These are phyloP conservation scores for Pteronotus mesoamericanus DNA, from an alignment of 2,797 vertebrate species.

Conservation along the genomic window DNA sequence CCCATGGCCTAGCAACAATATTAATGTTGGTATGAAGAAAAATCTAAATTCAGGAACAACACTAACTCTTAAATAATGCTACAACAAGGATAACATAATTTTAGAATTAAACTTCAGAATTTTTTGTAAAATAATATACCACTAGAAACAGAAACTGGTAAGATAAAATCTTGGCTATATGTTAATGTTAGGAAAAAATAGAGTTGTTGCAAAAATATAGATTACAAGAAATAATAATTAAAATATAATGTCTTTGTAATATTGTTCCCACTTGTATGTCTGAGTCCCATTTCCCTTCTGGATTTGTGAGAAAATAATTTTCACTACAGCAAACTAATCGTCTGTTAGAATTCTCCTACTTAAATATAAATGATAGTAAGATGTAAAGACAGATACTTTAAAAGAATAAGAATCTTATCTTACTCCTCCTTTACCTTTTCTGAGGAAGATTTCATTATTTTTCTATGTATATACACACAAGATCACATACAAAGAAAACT, in stretches of 20 bases:
- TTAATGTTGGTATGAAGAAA: neutral
- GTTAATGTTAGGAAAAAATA: neutral
- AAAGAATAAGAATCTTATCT: neutral
- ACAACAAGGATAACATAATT: neutral
- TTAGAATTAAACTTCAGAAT: neutral
- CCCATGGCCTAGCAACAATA: neutral
- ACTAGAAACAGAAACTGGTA: neutral
- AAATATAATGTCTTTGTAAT: neutral
- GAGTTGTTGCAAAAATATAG: slow-evolving; percentile 35
- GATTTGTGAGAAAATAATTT: slow-evolving; percentile 21
- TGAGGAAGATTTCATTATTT: neutral
- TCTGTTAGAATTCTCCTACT: neutral
- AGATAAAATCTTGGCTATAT: neutral
- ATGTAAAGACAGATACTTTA: neutral
- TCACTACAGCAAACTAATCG: neutral
- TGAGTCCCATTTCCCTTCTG: neutral
- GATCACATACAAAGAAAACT: neutral
- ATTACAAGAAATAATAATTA: slow-evolving; percentile 21
- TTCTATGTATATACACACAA: neutral
- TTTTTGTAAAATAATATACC: neutral
- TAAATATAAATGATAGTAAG: slow-evolving; percentile 37
- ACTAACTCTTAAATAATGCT: neutral
- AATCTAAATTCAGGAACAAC: slow-evolving; percentile 16
- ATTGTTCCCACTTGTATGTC: neutral
- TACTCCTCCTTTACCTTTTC: neutral